phyloP scores from a whole-genome alignment of 2,797 vertebrate species.

The Sebastes wilsoni region DNA sequence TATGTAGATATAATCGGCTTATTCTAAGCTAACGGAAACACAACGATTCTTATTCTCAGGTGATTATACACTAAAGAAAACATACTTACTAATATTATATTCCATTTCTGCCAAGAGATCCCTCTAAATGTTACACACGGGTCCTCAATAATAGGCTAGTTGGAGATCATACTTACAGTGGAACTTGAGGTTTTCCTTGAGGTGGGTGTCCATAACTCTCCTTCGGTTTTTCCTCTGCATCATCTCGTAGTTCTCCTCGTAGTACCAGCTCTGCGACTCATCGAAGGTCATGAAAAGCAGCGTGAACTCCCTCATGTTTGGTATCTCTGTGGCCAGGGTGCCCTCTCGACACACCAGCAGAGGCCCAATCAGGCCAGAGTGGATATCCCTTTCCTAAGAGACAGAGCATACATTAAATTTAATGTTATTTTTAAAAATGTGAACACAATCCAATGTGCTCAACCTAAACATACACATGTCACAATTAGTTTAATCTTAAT shows the following conservation, averaged over 20 bases:
- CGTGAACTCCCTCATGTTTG: slow-evolving; percentile 84
- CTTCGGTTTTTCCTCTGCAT: slow-evolving; percentile 70
- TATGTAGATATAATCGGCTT: no score
- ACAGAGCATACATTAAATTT: neutral
- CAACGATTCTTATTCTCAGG: no score
- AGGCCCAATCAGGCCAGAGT: slow-evolving; percentile 94
- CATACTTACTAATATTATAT: no score
- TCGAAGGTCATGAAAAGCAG: slow-evolving; percentile 96
- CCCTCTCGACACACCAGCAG: slow-evolving; percentile 90
- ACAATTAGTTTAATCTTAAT: neutral
- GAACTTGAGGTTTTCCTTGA: slow-evolving; percentile 83
- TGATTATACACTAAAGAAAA: no score
- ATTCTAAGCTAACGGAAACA: no score
- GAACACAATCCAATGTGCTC: neutral
- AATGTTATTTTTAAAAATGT: neutral
- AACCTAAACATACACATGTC: neutral
- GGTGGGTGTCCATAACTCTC: slow-evolving; percentile 48
- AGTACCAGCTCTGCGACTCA: slow-evolving; percentile 97
- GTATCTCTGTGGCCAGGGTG: slow-evolving; percentile 68
- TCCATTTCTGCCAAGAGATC: no score
- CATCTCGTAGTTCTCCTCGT: slow-evolving; percentile 75
- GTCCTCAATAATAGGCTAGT: neutral
- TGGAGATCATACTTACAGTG: slow-evolving; percentile 82
- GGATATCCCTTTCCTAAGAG: slow-evolving; percentile 90
- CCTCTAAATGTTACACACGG: no score